Evolutionary conservation across 1,140 invertebrate species (phyloP).

Genomic region (Choristoneura fumiferana): DNA sequence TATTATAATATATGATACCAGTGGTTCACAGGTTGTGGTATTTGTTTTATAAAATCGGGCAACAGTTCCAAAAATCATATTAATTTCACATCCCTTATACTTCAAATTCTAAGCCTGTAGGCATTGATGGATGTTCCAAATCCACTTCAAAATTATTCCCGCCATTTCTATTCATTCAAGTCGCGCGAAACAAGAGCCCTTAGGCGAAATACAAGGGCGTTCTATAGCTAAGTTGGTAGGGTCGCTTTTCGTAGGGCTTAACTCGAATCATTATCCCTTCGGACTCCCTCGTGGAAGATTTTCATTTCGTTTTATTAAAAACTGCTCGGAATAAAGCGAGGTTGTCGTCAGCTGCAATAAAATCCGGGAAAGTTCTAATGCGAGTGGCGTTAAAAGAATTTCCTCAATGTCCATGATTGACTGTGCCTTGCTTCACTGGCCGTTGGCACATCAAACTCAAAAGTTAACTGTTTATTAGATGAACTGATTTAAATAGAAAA

Average conservation of each 20-base stretch:
- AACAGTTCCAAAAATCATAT: not conserved
- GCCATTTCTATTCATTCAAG: conserved; percentile 9
- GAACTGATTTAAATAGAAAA: no score
- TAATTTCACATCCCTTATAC: conserved; percentile 1
- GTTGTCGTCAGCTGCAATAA: not conserved
- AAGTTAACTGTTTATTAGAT: no score
- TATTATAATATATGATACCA: no score
- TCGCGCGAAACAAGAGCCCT: conserved; percentile 6
- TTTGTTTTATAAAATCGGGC: no score
- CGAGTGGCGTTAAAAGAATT: not conserved
- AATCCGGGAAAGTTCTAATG: conserved; percentile 8
- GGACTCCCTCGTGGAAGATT: conserved; percentile 11
- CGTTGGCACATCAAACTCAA: no score
- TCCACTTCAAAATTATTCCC: conserved; percentile 16
- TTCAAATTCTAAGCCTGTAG: conserved; percentile 12
- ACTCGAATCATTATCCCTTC: conserved; percentile 12
- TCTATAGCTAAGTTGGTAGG: not conserved
- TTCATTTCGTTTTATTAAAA: conserved; percentile 17
- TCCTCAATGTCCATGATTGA: no score
- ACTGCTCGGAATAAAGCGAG: conserved; percentile 3
- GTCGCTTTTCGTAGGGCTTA: not conserved
- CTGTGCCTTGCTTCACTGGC: no score
- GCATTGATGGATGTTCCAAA: conserved; percentile 16
- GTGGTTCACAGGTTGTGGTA: no score
- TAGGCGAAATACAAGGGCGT: not conserved